Percentiles rank a stretch among this genome's conserved stretches.
Conservation (phyloP, 1,140 invertebrate species). For the Ruditapes philippinarum region DNA sequence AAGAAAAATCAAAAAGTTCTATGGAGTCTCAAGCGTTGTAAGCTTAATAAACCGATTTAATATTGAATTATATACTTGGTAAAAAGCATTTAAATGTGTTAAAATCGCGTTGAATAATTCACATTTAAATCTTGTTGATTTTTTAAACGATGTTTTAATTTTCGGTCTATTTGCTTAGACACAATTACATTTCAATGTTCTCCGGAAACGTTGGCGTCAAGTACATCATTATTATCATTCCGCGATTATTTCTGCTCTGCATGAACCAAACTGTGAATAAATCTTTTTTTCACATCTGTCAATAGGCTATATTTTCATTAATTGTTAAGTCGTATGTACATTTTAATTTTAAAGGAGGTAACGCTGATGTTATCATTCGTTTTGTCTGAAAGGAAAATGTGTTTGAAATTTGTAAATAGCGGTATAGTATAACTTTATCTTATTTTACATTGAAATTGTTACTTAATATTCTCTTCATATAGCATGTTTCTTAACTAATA, state of each 20-base stretch:
- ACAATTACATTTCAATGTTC: neutral
- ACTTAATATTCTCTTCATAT: too few relatives aligned
- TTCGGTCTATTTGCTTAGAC: neutral
- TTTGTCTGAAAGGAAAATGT: neutral
- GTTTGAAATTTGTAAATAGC: neutral
- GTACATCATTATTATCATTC: conserved; percentile 11
- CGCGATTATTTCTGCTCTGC: neutral
- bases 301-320: neutral
- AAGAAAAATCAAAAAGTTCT: conserved; percentile 43
- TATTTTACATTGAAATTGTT: neutral
- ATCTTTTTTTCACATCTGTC: neutral
- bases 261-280: neutral
- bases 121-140: neutral
- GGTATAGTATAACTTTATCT: neutral
- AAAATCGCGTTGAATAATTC: neutral
- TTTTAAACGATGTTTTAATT: conserved; percentile 2
- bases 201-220: neutral
- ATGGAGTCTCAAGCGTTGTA: neutral
- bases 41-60: neutral
- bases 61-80: conserved; percentile 1
- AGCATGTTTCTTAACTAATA: too few relatives aligned
- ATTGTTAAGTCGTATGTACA: neutral
- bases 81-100: neutral
- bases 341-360: neutral
- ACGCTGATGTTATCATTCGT: neutral